A percentile compares a stretch with the other conserved stretches of the same genome.
Conservation (phyloP, 2,113 vertebrate genomes). For the Hippocampus comes region DNA sequence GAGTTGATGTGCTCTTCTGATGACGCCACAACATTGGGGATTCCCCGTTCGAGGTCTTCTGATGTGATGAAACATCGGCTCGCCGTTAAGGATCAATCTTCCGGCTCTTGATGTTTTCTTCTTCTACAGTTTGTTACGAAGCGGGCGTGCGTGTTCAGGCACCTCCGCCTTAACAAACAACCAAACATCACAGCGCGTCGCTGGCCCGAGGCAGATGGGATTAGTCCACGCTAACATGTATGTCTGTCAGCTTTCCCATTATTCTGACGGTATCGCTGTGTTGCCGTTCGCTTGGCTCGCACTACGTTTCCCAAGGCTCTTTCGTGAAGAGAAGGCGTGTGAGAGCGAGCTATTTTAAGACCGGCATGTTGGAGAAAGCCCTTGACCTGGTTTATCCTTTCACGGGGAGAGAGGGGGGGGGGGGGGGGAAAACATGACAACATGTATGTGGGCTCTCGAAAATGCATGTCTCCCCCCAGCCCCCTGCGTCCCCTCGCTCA, state of each 20-base stretch:
- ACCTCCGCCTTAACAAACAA: constrained; percentile 5
- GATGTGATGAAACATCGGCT: constrained; percentile 63
- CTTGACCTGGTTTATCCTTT: constrained; percentile 66
- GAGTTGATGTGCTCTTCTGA: constrained; percentile 53
- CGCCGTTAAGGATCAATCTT: constrained; percentile 53
- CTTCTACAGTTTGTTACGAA: background rate
- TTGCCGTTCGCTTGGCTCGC: constrained; percentile 34
- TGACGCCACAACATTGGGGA: constrained; percentile 56
- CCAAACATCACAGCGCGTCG: constrained; percentile 12
- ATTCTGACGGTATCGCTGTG: constrained; percentile 25
- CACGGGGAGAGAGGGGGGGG: constrained; percentile 14
- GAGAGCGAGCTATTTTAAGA: constrained; percentile 57
- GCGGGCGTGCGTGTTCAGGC: constrained; percentile 2
- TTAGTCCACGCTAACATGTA: constrained; percentile 32
- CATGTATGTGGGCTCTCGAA: constrained; percentile 20
- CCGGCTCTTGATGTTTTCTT: constrained; percentile 17
- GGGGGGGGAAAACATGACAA: constrained; percentile 36
- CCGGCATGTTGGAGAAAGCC: constrained; percentile 55
- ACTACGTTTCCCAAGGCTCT: constrained; percentile 37
- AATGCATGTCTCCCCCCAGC: background rate
- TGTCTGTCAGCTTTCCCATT: constrained; percentile 34
- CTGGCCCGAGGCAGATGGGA: constrained; percentile 26
- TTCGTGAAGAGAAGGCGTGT: constrained; percentile 49
- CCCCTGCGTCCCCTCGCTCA: constrained; percentile 3
- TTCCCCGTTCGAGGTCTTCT: constrained; percentile 58